These are phyloP conservation scores for Bryconaethiops microstoma DNA, from an alignment of 2,797 vertebrate species.

Conservation along the genomic window DNA sequence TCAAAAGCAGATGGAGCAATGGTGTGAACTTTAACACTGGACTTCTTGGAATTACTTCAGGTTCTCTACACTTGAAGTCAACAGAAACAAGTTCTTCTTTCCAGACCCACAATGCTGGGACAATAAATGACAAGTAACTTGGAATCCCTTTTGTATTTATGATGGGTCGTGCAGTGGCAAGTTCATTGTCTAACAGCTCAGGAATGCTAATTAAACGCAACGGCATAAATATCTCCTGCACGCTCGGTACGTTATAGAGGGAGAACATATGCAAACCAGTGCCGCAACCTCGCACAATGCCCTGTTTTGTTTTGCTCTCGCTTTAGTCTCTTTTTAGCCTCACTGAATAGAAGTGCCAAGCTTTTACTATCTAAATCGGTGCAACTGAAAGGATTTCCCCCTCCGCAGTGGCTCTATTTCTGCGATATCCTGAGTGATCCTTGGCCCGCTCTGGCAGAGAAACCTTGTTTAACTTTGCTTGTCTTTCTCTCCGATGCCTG, in stretches of 20 bases:
- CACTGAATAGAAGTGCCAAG: not conserved
- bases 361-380: conserved; percentile 19
- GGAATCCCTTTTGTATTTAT: conserved; percentile 60
- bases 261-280: not conserved
- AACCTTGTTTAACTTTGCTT: conserved; percentile 46
- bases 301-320: not conserved
- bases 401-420: conserved; percentile 18
- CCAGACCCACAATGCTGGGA: not conserved
- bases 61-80: conserved; percentile 61
- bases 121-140: not conserved
- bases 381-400: conserved; percentile 39
- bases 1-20: conserved; percentile 68
- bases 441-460: conserved; percentile 33
- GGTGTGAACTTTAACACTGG: conserved; percentile 75
- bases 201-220: conserved; percentile 70
- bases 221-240: conserved; percentile 21
- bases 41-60: conserved; percentile 77
- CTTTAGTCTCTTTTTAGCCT: not conserved
- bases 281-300: not conserved
- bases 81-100: conserved; percentile 4
- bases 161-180: conserved; percentile 65
- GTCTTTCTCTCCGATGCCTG: conserved; percentile 40
- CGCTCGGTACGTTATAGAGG: conserved; percentile 33
- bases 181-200: conserved; percentile 60
- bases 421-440: conserved; percentile 36